Base-by-base conservation (phyloP, 2,797 vertebrate species). In the Pipistrellus kuhlii region DNA sequence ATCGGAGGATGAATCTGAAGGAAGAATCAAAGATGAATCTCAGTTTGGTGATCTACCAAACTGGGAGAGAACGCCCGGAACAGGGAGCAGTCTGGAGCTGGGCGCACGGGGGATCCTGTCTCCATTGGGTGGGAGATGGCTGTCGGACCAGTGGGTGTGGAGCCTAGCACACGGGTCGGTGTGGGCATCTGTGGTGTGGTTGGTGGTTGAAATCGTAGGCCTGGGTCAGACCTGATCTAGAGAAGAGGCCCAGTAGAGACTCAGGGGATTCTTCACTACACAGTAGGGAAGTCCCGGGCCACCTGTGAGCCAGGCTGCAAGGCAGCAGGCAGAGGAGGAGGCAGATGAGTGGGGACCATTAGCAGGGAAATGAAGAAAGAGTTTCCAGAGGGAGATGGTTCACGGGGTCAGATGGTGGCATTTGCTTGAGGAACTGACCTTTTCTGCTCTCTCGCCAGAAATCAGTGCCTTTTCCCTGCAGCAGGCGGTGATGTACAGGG, bases 381-480 rank as follows among this genome's bases (percentile, higher is more conserved):
- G 44, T 85, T 75, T 90, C 81, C 4, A 30, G 77, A 62, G 73
- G 20, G 25, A 21, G 85, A 27, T 46, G 53, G 30, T 84, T 90
- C 73, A 27, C 30, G 66, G 75, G 51, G 66, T 94, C 78, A 83
- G 27, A 81, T 27, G 48, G 27, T 84, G 77, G 57, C 48, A 53
- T 73, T 92, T 68, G 32, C 59, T 77, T 66, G 72, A 83, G 80
- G 93, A 92, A 35, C 6, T 73, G 76, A 76, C 48, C 21, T 82
- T 86, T 59, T 12, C 64, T 75, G 0, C n/a, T 90, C 32, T 20
- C 84, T 64, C n/a, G 18, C 57, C 90, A 44, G 71, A 92, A 76
- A 32, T 23, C 64, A 84, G 27, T 69, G n/a, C 8, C 38, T 14
- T 66, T 80, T 59, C 20, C 90, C 51, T 14, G 46, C 69, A 53